Conservation (phyloP, 2,797 vertebrate genomes). For the Catostomus latipinnis region DNA sequence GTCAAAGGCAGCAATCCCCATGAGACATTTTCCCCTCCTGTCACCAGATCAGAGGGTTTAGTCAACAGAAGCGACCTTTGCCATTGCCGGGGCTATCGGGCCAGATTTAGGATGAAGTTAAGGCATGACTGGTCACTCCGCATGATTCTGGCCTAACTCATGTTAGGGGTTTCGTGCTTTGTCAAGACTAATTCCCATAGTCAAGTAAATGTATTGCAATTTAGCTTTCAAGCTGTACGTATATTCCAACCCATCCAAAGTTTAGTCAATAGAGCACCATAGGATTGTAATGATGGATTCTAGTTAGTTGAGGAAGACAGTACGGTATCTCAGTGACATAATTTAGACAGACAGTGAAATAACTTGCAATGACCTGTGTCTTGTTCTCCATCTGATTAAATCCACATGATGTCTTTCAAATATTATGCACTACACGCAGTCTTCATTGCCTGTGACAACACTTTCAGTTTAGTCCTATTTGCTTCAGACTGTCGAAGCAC, state of each 20-base stretch:
- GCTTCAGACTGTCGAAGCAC: not conserved
- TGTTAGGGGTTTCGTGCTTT: not conserved
- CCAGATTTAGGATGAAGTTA: conserved; percentile 4
- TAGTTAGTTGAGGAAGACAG: conserved; percentile 12
- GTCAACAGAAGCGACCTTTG: conserved; percentile 18
- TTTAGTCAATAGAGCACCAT: conserved; percentile 17
- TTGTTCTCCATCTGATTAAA: conserved; percentile 31
- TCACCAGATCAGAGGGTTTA: conserved; percentile 19
- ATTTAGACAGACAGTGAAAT: conserved; percentile 22
- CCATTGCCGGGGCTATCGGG: not conserved
- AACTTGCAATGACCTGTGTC: conserved; percentile 12
- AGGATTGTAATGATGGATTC: conserved; percentile 14
- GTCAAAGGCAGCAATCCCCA: conserved; percentile 23
- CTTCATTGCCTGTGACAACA: conserved; percentile 1
- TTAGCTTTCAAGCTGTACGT: conserved; percentile 11
- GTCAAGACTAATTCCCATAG: conserved; percentile 26
- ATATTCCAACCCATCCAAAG: conserved; percentile 8
- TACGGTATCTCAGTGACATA: conserved; percentile 1
- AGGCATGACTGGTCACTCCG: conserved; percentile 12
- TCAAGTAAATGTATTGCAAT: not conserved
- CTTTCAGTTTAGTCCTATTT: not conserved
- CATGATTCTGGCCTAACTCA: conserved; percentile 4
- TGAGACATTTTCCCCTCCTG: conserved; percentile 23
- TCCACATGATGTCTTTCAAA: conserved; percentile 27
- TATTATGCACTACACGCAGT: not conserved